These are phyloP conservation scores for Saccostrea glomerata DNA, from an alignment of 1,140 invertebrate genomes.

Conservation along the genomic window DNA sequence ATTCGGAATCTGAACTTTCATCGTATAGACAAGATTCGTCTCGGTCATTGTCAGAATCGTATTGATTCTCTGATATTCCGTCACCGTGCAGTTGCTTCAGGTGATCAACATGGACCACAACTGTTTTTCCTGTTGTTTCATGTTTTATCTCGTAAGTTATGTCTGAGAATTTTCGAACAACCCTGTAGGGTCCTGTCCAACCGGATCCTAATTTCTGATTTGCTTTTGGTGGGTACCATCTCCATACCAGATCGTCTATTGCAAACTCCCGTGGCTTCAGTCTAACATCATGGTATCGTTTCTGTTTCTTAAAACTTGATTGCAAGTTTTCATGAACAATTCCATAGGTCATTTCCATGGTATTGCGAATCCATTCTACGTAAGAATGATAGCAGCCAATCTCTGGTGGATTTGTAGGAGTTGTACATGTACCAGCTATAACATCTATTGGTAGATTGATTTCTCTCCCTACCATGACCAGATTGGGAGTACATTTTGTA, in stretches of 20 bases:
- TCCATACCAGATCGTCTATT: slow-evolving; percentile 41
- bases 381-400: slow-evolving; percentile 24
- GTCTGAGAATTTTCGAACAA: slow-evolving; percentile 21
- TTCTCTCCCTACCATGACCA: slow-evolving; percentile 59
- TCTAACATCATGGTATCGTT: slow-evolving; percentile 5
- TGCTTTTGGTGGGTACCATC: slow-evolving; percentile 48
- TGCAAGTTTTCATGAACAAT: slow-evolving; percentile 16
- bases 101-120: too few species aligned
- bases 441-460: slow-evolving; percentile 52
- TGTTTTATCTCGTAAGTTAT: slow-evolving; percentile 39
- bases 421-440: slow-evolving; percentile 45
- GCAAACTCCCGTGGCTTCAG: slow-evolving; percentile 1
- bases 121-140: not conserved
- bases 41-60: too few species aligned
- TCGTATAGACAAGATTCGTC: too few species aligned
- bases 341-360: not conserved
- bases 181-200: slow-evolving; percentile 49
- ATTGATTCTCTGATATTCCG: too few species aligned
- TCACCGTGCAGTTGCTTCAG: too few species aligned
- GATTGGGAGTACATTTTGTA: slow-evolving; percentile 55
- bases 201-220: slow-evolving; percentile 39
- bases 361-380: slow-evolving; percentile 57
- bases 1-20: too few species aligned
- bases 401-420: not conserved
- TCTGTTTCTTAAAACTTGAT: slow-evolving; percentile 11